phyloP scores from a whole-genome alignment of 2,113 vertebrate species.

The Dryoscopus gambensis region DNA sequence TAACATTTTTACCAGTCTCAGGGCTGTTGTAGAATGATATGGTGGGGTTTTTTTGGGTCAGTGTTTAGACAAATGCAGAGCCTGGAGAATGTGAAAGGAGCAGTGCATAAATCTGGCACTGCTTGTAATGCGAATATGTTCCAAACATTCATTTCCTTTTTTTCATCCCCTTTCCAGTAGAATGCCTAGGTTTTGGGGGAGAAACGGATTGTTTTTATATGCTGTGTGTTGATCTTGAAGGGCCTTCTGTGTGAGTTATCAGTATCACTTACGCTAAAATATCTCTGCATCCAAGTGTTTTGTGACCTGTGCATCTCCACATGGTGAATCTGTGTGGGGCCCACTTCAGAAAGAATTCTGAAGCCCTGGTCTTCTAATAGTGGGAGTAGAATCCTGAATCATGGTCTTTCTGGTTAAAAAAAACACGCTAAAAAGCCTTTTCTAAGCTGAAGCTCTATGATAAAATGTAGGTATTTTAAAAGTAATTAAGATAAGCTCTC shows the following conservation, averaged over 20 bases:
- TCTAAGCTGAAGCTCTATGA: neutral
- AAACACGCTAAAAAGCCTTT: neutral
- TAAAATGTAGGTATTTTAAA: slow-evolving; percentile 24
- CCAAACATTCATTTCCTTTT: neutral
- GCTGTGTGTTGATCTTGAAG: neutral
- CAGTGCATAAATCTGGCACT: neutral
- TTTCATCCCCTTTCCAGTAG: neutral
- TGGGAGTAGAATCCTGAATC: neutral
- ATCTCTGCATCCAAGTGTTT: neutral
- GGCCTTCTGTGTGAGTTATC: neutral
- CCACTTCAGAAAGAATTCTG: neutral
- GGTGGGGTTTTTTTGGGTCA: accelerated
- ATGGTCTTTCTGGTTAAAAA: neutral
- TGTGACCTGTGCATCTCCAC: neutral
- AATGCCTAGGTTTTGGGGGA: neutral
- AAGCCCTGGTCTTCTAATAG: neutral
- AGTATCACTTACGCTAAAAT: neutral
- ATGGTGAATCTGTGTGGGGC: accelerated
- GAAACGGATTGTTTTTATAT: neutral
- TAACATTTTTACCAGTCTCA: neutral
- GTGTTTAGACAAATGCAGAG: neutral
- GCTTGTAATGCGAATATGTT: neutral
- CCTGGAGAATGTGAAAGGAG: neutral
- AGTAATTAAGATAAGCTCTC: slow-evolving; percentile 42
- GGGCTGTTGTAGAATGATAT: neutral